Evolutionary conservation across 2,797 vertebrate species (phyloP), one percentile per base, ranked within the genome.

Genomic region (Coilia nasus): DNA sequence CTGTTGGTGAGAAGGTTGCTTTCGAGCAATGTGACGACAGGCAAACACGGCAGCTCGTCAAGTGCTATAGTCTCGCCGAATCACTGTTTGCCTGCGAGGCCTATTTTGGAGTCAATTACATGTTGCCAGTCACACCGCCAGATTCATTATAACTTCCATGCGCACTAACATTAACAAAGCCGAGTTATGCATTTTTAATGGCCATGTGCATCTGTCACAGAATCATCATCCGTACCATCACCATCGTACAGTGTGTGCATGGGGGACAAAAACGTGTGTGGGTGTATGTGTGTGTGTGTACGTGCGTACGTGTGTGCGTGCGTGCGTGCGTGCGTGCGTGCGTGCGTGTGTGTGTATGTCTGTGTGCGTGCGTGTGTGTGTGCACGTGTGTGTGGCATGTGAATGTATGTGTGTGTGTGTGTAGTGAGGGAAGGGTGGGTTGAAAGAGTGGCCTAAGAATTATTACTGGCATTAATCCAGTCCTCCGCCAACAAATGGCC

Each of bases 401-500:
- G 71, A 6, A 28, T 6, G 15, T 35, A 28, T 75, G 67, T 75
- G 67, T 35, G 67, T 31, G 12, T 31, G 64, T 28, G 64, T 28
- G 25, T 2, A 71, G 83, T 44, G 50, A 80, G 31, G 46, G 81
- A 41, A 47, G 75, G 46, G 71, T 19, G 71, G 23, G 23, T n/a
- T 82, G 25, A 62, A 35, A 56, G 28, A 41, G 28, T 35, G 78
- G 84, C 82, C 56, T 50, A 78, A 75, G 85, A 85, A 67, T 87
- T 88, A 87, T 71, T 81, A 83, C 82, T 84, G 82, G 87, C 85
- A 28, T 81, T 84, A 86, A 89, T 83, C 85, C 50, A 85, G 35
- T 87, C 88, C 67, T 84, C 50, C 83, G 35, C 86, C 87, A 80
- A 71, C 83, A 86, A 88, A 88, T 44, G 17, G 28, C 28, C 10